Evolutionary conservation across 2,797 vertebrate genomes (phyloP), one percentile per base, ranked within the genome.

Genomic region (Gambelia wislizenii): DNA sequence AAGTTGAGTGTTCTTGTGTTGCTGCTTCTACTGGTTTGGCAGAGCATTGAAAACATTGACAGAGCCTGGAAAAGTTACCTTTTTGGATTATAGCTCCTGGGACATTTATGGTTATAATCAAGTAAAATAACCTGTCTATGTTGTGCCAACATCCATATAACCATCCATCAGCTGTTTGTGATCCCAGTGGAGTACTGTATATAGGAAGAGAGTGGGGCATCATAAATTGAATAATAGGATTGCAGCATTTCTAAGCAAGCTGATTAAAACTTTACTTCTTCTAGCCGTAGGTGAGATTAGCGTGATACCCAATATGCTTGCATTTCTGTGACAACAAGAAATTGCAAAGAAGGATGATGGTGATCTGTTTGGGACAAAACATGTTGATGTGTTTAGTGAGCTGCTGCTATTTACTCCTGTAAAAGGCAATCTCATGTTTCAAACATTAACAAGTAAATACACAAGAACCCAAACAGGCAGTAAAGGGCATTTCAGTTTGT

Each of bases 211-310:
- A 10, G 44, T 44, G 8, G 36, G 22, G 56, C 27, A 61, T 78
- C 14, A 8, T 33, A 64, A 64, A 39, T 25, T 86, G 20, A 47
- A 27, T 39, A 20, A 12, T 52, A 75, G 47, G 56, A n/a, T 33
- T 86, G 47, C 61, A 67, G 33, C 56, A 16, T 20, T 78, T 78
- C 3, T 4, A 13, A 18, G 39, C 33, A 78, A 78, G 27, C 59
- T 22, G 5, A 77, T 64, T n/a, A 47, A 61, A 47, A 27, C 20
- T 33, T 47, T 61, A 61, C 27, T 76, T 12, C n/a, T 84, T 22
- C 9, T 76, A 76, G 76, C 56, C 72, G 30, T 86, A 77, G 39
- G 36, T 44, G 74, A 64, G 54, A 76, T 86, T 86, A 86, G 39
- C 56, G 44, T 61, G 39, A 39, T 85, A 13, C 76, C 54, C 42